phyloP scores from a whole-genome alignment of 2,888 invertebrate species.

The Pyralis farinalis region DNA sequence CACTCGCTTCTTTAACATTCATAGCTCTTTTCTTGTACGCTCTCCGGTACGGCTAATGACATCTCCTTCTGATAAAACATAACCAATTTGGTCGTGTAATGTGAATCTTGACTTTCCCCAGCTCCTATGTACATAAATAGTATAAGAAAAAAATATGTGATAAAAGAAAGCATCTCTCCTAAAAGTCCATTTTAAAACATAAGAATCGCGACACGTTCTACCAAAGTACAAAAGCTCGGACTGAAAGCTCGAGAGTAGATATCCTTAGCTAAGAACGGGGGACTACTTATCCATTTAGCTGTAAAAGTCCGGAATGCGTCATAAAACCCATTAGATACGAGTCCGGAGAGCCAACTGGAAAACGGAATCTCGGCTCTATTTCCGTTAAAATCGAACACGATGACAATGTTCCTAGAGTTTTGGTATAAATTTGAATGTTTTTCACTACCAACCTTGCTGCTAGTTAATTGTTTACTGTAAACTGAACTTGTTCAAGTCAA shows the following conservation, averaged over 20 bases:
- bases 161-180: not conserved
- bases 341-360: constrained; percentile 15
- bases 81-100: too few species aligned
- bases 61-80: too few species aligned
- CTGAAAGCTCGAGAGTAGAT: constrained; percentile 8
- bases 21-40: too few species aligned
- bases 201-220: constrained; percentile 5
- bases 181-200: constrained; percentile 1
- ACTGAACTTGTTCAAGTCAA: too few species aligned
- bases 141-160: too few species aligned
- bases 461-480: too few species aligned
- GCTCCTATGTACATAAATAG: too few species aligned
- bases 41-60: too few species aligned
- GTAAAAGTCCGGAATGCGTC: constrained; percentile 34
- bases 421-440: not conserved
- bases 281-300: constrained; percentile 35
- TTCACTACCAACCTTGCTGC: not conserved
- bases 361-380: constrained; percentile 26
- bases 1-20: too few species aligned
- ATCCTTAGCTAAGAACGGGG: constrained; percentile 15
- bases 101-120: too few species aligned
- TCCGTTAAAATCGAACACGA: constrained; percentile 8
- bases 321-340: constrained; percentile 32
- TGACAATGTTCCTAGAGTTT: constrained; percentile 2
- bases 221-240: not conserved